These are phyloP conservation scores for Oscheius sp. DNA, from an alignment of 2,888 invertebrate species.

Conservation along the genomic window DNA sequence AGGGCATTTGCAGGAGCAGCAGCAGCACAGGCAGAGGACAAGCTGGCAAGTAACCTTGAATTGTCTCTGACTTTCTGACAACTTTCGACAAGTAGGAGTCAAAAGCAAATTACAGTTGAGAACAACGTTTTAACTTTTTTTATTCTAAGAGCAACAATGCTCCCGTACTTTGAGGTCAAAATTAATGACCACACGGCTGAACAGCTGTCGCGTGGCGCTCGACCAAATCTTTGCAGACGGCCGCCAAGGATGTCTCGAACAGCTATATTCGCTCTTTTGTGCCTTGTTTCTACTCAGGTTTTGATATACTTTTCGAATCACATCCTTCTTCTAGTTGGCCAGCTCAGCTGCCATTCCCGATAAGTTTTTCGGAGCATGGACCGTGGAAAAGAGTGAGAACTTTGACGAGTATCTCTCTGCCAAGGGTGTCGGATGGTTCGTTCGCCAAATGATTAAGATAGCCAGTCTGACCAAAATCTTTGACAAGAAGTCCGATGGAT, in stretches of 20 bases:
- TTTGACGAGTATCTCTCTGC: constrained; percentile 29
- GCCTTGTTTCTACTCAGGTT: neutral
- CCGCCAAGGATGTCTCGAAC: no score
- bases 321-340: neutral
- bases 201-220: no score
- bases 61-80: no score
- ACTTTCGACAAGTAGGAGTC: no score
- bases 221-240: no score
- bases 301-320: neutral
- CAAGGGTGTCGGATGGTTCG: constrained; percentile 27
- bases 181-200: neutral
- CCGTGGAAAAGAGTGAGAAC: constrained; percentile 21
- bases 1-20: no score
- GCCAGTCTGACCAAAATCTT: constrained; percentile 20
- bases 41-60: no score
- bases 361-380: constrained; percentile 24
- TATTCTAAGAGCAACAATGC: neutral
- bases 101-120: no score
- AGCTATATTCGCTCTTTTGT: neutral
- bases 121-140: no score
- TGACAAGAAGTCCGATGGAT: constrained; percentile 9
- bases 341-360: constrained; percentile 11
- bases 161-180: neutral
- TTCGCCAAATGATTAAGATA: constrained; percentile 22
- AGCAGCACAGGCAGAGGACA: no score